Percentiles rank a stretch among this genome's conserved stretches.
phyloP scores from a whole-genome alignment of 1,140 invertebrate species.

The Stegodyphus dumicola region DNA sequence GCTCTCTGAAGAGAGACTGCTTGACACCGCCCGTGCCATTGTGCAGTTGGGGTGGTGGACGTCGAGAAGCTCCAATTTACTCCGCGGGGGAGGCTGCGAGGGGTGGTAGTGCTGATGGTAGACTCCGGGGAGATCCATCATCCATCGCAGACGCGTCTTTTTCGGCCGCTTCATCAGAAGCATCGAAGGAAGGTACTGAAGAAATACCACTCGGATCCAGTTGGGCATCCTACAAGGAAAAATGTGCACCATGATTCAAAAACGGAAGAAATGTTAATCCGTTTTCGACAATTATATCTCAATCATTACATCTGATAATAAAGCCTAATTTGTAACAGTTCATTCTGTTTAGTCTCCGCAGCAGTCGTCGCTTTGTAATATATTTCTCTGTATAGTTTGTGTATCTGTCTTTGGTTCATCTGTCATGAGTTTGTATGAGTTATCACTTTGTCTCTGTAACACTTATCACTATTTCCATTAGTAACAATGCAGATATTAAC shows the following conservation, averaged over 20 bases:
- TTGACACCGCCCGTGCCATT: slow-evolving; percentile 27
- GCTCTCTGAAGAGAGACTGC: slow-evolving; percentile 34
- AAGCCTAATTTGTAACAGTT: no score
- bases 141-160: slow-evolving; percentile 57
- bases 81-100: not conserved
- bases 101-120: slow-evolving; percentile 56
- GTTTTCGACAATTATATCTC: no score
- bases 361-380: no score
- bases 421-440: no score
- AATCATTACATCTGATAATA: no score
- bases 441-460: no score
- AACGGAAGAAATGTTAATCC: no score
- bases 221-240: slow-evolving; percentile 75
- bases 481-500: no score
- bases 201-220: slow-evolving; percentile 90
- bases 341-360: no score
- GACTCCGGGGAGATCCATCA: slow-evolving; percentile 60
- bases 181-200: slow-evolving; percentile 84
- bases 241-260: not conserved
- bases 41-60: slow-evolving; percentile 60
- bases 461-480: no score
- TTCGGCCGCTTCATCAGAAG: slow-evolving; percentile 67
- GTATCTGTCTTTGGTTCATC: no score
- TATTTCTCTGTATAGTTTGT: no score
- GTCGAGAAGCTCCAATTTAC: slow-evolving; percentile 27